Conservation (phyloP, 1,140 invertebrate genomes). For the Danaus melanippus region DNA sequence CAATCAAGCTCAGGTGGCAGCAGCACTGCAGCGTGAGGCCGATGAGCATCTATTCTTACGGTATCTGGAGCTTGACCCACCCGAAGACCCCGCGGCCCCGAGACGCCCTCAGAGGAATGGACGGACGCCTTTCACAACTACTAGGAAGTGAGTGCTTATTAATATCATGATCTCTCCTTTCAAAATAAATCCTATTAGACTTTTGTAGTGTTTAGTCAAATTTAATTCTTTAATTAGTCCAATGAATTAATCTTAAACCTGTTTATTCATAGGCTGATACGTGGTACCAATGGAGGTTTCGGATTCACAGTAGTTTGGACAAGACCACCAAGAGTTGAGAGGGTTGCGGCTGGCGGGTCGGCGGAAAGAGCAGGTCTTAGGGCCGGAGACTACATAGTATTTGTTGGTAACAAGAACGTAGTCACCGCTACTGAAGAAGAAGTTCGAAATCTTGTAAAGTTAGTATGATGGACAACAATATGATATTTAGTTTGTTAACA, state of each 20-base stretch:
- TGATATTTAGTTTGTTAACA: too few species aligned
- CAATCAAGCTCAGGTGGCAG: conserved; percentile 52
- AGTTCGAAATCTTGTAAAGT: conserved; percentile 86
- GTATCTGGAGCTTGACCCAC: conserved; percentile 85
- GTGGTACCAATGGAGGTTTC: conserved; percentile 77
- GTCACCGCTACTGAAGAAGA: conserved; percentile 86
- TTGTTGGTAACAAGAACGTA: conserved; percentile 88
- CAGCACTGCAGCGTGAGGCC: conserved; percentile 77
- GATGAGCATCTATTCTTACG: conserved; percentile 82
- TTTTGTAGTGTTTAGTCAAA: too few species aligned
- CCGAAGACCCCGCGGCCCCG: conserved; percentile 72
- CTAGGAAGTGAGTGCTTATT: conserved; percentile 72
- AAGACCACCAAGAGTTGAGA: conserved; percentile 88
- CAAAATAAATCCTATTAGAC: too few species aligned
- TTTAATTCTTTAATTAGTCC: too few species aligned
- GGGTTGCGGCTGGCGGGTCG: conserved; percentile 86
- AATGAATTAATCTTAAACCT: not conserved
- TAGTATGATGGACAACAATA: conserved; percentile 38
- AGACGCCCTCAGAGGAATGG: conserved; percentile 74
- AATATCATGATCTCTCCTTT: too few species aligned
- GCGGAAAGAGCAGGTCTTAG: conserved; percentile 85
- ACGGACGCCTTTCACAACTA: conserved; percentile 87
- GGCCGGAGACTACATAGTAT: conserved; percentile 89
- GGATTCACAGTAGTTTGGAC: conserved; percentile 95
- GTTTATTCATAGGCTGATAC: conserved; percentile 58